Evolutionary conservation across 1,140 invertebrate genomes (phyloP).

Genomic region (Elysia chlorotica): DNA sequence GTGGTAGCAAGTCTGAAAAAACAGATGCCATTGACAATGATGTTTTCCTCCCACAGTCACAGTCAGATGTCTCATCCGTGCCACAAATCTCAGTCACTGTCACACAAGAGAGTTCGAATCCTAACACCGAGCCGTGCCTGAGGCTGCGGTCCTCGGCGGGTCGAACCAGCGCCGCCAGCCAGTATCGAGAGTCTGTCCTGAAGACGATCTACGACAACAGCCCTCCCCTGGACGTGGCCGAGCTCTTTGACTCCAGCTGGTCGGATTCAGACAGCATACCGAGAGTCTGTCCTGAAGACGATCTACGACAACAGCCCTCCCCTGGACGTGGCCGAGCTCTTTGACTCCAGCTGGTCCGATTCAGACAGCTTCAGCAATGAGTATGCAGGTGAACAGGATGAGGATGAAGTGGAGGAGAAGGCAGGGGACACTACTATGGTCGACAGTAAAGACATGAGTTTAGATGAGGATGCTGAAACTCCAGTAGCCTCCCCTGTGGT

Average conservation of each 20-base stretch:
- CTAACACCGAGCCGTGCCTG: not conserved
- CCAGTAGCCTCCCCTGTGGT: conserved; percentile 5
- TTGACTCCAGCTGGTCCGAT: conserved; percentile 49
- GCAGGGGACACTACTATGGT: not conserved
- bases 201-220: not conserved
- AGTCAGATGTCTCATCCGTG: no score
- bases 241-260: not conserved
- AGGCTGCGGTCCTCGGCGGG: not conserved
- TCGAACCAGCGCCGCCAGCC: not conserved
- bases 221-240: not conserved
- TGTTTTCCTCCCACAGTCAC: no score
- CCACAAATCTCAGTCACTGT: not conserved
- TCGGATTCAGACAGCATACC: conserved; percentile 17
- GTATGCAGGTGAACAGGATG: conserved; percentile 30
- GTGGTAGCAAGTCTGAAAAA: no score
- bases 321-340: conserved; percentile 38
- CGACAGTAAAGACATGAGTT: no score
- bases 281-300: conserved; percentile 7
- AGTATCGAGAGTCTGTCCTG: no score
- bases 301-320: conserved; percentile 13
- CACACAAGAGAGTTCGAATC: not conserved
- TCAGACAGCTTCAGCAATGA: conserved; percentile 37
- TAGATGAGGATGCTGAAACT: not conserved
- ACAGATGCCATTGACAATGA: no score
- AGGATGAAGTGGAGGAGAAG: not conserved